These are phyloP conservation scores for Andrena flavipes DNA, from an alignment of 2,888 invertebrate genomes.

Conservation along the genomic window DNA sequence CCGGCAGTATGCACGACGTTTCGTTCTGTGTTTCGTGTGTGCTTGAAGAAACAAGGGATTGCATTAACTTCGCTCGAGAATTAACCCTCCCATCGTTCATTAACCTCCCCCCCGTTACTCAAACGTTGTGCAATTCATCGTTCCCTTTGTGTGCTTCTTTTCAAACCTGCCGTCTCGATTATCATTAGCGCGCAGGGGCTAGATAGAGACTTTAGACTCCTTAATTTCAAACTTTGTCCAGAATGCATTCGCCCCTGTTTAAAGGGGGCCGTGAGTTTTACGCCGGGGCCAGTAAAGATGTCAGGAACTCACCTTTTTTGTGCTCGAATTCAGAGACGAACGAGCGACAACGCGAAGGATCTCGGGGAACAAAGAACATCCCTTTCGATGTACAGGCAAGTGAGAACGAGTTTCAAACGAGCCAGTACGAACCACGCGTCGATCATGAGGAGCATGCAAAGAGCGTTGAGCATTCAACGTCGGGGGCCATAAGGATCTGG, in stretches of 20 bases:
- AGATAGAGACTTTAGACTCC: neutral
- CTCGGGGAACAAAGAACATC: conserved; percentile 68
- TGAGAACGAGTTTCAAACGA: conserved; percentile 74
- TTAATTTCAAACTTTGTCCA: neutral
- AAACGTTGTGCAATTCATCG: neutral
- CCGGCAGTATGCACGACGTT: conserved; percentile 35
- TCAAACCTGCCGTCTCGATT: neutral
- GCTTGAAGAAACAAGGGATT: conserved; percentile 32
- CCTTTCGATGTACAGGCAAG: conserved; percentile 70
- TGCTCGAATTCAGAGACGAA: conserved; percentile 69
- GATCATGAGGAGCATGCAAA: conserved; percentile 77
- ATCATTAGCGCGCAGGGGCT: no score
- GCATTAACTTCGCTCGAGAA: conserved; percentile 1
- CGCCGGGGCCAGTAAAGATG: neutral
- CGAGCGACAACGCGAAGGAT: conserved; percentile 66
- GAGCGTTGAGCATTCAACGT: conserved; percentile 71
- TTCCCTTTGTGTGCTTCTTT: conserved; percentile 27
- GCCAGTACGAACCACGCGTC: conserved; percentile 73
- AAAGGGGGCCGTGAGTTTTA: neutral
- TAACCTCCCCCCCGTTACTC: conserved; percentile 30
- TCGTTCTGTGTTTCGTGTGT: conserved; percentile 52
- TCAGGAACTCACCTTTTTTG: conserved; percentile 55
- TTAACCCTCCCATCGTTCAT: conserved; percentile 37
- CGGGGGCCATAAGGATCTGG: conserved; percentile 61
- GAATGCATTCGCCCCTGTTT: neutral